Conservation (phyloP, 1,140 invertebrate species). For the Babylonia areolata region DNA sequence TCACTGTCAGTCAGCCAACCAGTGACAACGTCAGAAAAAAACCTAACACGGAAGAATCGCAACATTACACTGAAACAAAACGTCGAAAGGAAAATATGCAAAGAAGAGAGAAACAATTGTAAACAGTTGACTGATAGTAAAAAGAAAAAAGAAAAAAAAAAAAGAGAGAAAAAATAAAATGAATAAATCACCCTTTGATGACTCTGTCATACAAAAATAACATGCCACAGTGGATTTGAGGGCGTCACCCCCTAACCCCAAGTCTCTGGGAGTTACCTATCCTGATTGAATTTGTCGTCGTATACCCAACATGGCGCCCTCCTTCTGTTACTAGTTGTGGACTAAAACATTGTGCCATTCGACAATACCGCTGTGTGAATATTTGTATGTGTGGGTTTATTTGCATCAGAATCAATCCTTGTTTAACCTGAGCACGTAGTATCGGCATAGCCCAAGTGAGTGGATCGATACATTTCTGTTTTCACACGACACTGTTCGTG, state of each 20-base stretch:
- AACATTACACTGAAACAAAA: no score
- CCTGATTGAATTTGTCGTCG: slow-evolving; percentile 30
- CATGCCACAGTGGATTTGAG: neutral
- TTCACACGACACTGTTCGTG: neutral
- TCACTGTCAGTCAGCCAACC: no score
- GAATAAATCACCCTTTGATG: no score
- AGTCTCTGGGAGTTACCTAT: slow-evolving; percentile 12
- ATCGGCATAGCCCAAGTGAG: neutral
- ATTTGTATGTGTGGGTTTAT: neutral
- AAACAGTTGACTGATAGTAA: no score
- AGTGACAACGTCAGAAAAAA: no score
- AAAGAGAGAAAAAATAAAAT: no score
- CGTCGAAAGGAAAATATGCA: no score
- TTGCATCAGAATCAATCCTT: neutral
- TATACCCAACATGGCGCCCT: slow-evolving; percentile 29
- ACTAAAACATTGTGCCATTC: slow-evolving; percentile 23
- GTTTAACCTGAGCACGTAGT: neutral
- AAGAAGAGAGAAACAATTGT: no score
- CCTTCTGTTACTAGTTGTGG: slow-evolving; percentile 9
- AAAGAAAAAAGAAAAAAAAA: no score
- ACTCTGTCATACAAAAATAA: neutral
- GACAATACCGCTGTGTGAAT: neutral
- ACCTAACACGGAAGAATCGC: no score
- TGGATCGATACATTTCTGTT: neutral
- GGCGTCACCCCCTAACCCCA: slow-evolving; percentile 16